Evolutionary conservation across 2,888 invertebrate species (phyloP), one percentile per base, ranked within the genome.

Genomic region (Cerceris rybyensis): DNA sequence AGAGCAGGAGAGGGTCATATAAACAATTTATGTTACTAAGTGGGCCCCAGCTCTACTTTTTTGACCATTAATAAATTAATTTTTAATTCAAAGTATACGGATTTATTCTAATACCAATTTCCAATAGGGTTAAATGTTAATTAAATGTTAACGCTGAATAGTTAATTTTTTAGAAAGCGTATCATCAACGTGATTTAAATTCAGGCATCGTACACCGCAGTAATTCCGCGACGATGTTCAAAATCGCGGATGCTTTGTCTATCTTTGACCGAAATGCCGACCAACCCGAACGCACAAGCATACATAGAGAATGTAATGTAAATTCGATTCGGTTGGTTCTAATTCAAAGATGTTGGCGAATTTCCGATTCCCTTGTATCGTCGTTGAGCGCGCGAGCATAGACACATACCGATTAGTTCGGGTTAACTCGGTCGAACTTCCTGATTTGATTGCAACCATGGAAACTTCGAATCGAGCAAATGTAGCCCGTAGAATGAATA

Each of bases 281-380:
- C 72, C 69, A 69, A 76, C 57, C 68, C 68, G 61, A n/a, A 59
- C 17, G 17, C 70, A 54, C 68, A 28, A 42, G 46, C 67, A 55
- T 55, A 9, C 49, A 39, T 39, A 43, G 17, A 55, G 54, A 13
- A 39, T 59, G 41, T 42, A 7, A 16, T 14, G 46, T 14, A 70
- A 61, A 69, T 63, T 52, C 49, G n/a, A 73, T 73, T 83, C 58
- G 57, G 64, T 64, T 61, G 72, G 70, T 71, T 75, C 74, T 63
- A 73, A 79, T 75, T 81, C 75, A 57, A 55, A 66, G 61, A 70
- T 57, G 65, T 67, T 58, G 65, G 68, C 73, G 64, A 83, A 82
- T 78, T 75, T 75, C 66, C 67, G 78, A 82, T 84, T 78, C 70
- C 80, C 84, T 82, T 84, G 80, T 77, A 79, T 71, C 79, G 77